Conservation (phyloP, 2,797 vertebrate genomes). For the Triplophysa yarkandensis region DNA sequence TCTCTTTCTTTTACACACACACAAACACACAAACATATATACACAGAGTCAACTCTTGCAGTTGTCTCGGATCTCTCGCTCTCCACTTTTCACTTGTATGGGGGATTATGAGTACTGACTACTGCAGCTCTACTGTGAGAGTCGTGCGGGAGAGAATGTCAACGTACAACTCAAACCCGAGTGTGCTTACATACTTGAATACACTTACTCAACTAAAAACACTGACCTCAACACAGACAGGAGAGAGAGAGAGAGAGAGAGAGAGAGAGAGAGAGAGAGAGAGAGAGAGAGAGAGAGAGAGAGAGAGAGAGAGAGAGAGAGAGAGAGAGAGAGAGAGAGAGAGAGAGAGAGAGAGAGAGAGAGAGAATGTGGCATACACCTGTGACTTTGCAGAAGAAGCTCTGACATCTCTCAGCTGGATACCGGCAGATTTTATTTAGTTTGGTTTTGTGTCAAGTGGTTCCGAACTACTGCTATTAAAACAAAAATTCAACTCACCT, state of each 20-base stretch:
- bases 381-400: slow-evolving; percentile 40
- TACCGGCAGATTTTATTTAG: slow-evolving; percentile 21
- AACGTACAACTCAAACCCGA: slow-evolving; percentile 17
- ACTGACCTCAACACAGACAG: slow-evolving; percentile 24
- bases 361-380: slow-evolving; percentile 18
- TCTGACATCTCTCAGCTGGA: slow-evolving; percentile 25
- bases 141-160: not conserved
- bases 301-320: too few species aligned
- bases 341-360: too few species aligned
- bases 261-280: not conserved
- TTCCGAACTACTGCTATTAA: not conserved
- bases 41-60: slow-evolving; percentile 30
- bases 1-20: slow-evolving; percentile 34
- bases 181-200: slow-evolving; percentile 39
- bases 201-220: slow-evolving; percentile 35
- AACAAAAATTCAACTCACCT: not conserved
- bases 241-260: not conserved
- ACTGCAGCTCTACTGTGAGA: slow-evolving; percentile 39
- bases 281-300: too few species aligned
- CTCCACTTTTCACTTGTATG: slow-evolving; percentile 40
- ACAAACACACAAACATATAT: slow-evolving; percentile 20
- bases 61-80: slow-evolving; percentile 44
- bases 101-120: slow-evolving; percentile 46
- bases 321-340: too few species aligned
- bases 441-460: not conserved